phyloP scores from a whole-genome alignment of 2,113 vertebrate genomes.

The Oryzias celebensis region DNA sequence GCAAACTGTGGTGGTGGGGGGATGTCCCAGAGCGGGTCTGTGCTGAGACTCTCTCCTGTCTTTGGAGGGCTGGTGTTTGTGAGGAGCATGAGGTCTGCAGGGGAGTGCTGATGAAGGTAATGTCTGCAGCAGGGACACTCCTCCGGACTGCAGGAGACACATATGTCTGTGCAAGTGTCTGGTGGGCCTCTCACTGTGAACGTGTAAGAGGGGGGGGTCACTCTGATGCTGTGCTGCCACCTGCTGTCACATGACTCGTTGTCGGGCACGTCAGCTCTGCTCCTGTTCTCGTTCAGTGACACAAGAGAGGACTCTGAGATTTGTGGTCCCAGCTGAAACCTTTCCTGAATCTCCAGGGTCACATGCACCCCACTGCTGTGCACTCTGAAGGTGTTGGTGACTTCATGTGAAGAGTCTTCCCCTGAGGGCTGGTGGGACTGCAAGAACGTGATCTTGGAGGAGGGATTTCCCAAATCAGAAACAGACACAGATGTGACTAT shows the following conservation, averaged over 20 bases:
- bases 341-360: slow-evolving; percentile 78
- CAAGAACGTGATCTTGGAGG: slow-evolving; percentile 67
- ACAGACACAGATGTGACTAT: slow-evolving; percentile 74
- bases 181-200: too few relatives aligned
- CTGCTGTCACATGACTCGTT: slow-evolving; percentile 13
- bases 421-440: slow-evolving; percentile 46
- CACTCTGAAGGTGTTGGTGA: slow-evolving; percentile 70
- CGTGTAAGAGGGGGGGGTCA: slow-evolving; percentile 17
- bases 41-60: slow-evolving; percentile 18
- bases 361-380: slow-evolving; percentile 67
- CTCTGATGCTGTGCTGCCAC: slow-evolving; percentile 25
- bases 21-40: slow-evolving; percentile 45
- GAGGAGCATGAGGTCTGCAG: slow-evolving; percentile 34
- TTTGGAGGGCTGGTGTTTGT: slow-evolving; percentile 51
- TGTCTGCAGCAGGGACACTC: slow-evolving; percentile 46
- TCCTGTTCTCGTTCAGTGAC: slow-evolving; percentile 51
- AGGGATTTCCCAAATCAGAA: slow-evolving; percentile 54
- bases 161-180: slow-evolving; percentile 40
- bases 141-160: slow-evolving; percentile 51
- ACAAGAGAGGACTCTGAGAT: slow-evolving; percentile 54
- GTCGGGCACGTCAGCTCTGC: slow-evolving; percentile 43
- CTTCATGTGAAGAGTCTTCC: slow-evolving; percentile 8
- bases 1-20: slow-evolving; percentile 76
- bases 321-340: slow-evolving; percentile 21
- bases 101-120: slow-evolving; percentile 40